Conservation (phyloP, 2,888 invertebrate genomes). For the Achlya flavicornis region DNA sequence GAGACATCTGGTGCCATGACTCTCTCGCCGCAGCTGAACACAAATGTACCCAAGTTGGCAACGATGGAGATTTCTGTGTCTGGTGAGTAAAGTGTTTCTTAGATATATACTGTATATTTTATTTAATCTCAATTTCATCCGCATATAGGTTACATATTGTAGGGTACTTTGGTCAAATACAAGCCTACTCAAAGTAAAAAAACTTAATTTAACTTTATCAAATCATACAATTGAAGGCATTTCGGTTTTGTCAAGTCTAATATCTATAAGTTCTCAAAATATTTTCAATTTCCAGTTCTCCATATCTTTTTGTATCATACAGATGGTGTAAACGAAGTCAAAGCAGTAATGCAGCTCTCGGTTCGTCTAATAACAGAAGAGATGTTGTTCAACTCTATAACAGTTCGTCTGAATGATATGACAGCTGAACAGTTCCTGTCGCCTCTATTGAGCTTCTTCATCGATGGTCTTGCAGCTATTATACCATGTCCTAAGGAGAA, state of each 20-base stretch:
- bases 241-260: too few relatives aligned
- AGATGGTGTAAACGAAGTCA: constrained; percentile 97
- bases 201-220: too few relatives aligned
- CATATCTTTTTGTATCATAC: constrained; percentile 12
- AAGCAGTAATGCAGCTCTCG: constrained; percentile 95
- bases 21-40: constrained; percentile 95
- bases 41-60: constrained; percentile 96
- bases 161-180: too few relatives aligned
- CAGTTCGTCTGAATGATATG: constrained; percentile 96
- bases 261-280: too few relatives aligned
- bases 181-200: too few relatives aligned
- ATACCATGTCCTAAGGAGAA: constrained; percentile 96
- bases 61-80: constrained; percentile 97
- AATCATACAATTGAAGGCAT: too few relatives aligned
- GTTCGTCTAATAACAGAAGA: constrained; percentile 96
- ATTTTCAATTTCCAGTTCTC: too few relatives aligned
- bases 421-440: constrained; percentile 96
- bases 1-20: constrained; percentile 92
- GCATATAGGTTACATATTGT: too few relatives aligned
- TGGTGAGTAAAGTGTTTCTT: constrained; percentile 69
- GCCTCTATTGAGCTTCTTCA: constrained; percentile 92
- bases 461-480: constrained; percentile 95
- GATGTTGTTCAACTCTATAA: constrained; percentile 97
- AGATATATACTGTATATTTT: background rate
- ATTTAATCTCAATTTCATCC: too few relatives aligned